Evolutionary conservation across 2,797 vertebrate species (phyloP), one percentile per base, ranked within the genome.

Genomic region (Spinibarbus caldwelli): DNA sequence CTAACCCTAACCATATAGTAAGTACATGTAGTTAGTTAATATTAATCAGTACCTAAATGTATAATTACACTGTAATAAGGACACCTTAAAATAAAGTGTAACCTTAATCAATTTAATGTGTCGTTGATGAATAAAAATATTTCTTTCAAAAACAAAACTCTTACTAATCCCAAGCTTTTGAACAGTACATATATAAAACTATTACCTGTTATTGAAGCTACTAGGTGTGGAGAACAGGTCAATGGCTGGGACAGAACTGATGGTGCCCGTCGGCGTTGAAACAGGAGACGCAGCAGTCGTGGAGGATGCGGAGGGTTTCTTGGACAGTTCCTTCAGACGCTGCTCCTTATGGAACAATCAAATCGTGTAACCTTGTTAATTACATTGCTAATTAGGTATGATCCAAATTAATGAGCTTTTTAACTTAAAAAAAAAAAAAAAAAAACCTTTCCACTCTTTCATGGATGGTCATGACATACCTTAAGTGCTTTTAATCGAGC

Each of bases 291-390:
- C 95, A 86, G 96, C 96, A 4, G 97, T 97, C 82, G 96, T 97
- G 83, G 95, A 95, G 89, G 93, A 93, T 3, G 83, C 93, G 89
- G 95, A 94, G 88, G 97, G 96, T 94, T 97, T 97, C 94, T 97
- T 98, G 89, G 96, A 96, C 88, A 99, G 96, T 92, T 99, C 97
- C 93, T 97, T 98, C 88, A 98, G 95, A 88, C 97, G 97, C 85
- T 97, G 97, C 17, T 99, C 97, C 97, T 71, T 83, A 62, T 57
- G 31, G 64, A 26, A 72, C 17, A 15, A 86, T 49, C 59, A 75
- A 85, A 31, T 8, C 9, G 3, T 7, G 0, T 34, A 36, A 36
- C 17, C 31, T 67, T 67, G 77, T 38, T 41, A n/a, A 23, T 12
- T 26, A 29, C 41, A 19, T 41, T 23, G 38, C 36, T 47, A 71